Base-by-base conservation (phyloP, 2,888 invertebrate genomes). In the Aphidoletes aphidimyza region DNA sequence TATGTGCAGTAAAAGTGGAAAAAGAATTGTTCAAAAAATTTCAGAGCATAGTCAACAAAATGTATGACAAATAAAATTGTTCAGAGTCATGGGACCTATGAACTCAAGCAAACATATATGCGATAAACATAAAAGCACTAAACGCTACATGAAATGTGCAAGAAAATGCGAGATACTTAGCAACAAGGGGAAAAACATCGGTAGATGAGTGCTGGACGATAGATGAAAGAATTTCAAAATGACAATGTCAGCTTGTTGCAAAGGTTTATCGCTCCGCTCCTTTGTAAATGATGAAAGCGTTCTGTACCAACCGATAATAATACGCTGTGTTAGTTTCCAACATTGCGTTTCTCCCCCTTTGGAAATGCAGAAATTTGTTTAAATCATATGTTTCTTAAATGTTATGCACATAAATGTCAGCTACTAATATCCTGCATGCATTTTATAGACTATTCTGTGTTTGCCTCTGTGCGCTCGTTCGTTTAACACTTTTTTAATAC, bases 321-420 rank as follows among this genome's bases (percentile, higher is more conserved):
- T 69, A 30, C 69, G 22, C 5, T 26, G 54, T 8, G 22, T 5
- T 1, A 5, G 11, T n/a, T 54, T n/a, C 9, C 26, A n/a, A 3
- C n/a, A n/a, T n/a, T n/a, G n/a, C n/a, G n/a, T n/a, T n/a, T n/a
- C n/a, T n/a, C n/a, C 69, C 30, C 69, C 69, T 30, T 54, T 34
- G 69, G 11, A 69, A 30, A 69, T 69, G 30, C 69, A 69, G 17
- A 69, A 69, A 69, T 69, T 69, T 69, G 69, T 30, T 69, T 69
- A 69, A 69, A 69, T 69, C 69, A 69, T 69, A 69, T 69, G 69
- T 69, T 69, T 69, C 69, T 30, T 69, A 69, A 69, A 69, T 69
- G 26, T 26, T 69, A 69, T 69, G 69, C 69, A 69, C 69, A 69
- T 69, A 30, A 69, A 69, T 69, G 69, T 69, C 69, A 69, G 69